Base-by-base conservation (phyloP, 2,888 invertebrate species). In the Drosophila demipolita region DNA sequence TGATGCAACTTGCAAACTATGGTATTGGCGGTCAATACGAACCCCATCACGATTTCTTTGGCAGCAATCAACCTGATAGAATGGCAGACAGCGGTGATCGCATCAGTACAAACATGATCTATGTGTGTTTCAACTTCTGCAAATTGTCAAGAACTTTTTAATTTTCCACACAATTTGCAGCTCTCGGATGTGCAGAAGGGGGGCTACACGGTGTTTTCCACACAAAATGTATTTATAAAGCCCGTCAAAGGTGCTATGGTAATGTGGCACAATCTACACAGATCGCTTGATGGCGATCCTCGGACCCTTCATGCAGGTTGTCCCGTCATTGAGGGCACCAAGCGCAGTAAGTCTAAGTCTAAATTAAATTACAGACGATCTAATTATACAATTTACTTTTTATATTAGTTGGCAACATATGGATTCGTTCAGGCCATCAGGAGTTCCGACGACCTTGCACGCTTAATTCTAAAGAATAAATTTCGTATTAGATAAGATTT, bases 21-120 rank as follows among this genome's bases (percentile, higher is more conserved):
- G 99, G 99, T 15, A 97, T 99, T 80, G 99, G 99, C 1, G 99
- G 99, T 0, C 99, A 99, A 92, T 99, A 99, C 92, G 98, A 98
- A 88, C 98, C 99, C 11, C 99, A 99, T 93, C 98, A 95, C 92
- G 99, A 97, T 92, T 97, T 96, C 90, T 96, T 97, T 96, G 35
- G 3, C 20, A 7, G 0, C 1, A 6, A 35, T 0, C 1, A 73
- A 17, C 23, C 60, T 0, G 29, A 0, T 75, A 11, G 6, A 0
- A 7, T 0, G 0, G 0, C 0, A 26, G 5, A 2, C 5, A 0
- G 0, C 23, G 91, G 90, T 8, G 73, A 99, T 94, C 95, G 99
- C 88, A 99, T 99, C 86, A 98, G 99, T 3, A 99, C 99, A 0
- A 97, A 97, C 78, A 94, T 99, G 66, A 98, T 97, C 93, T 99